Percentiles rank a stretch among this genome's conserved stretches.
These are phyloP conservation scores for Erpetoichthys calabaricus DNA, from an alignment of 2,797 vertebrate genomes.

Conservation along the genomic window DNA sequence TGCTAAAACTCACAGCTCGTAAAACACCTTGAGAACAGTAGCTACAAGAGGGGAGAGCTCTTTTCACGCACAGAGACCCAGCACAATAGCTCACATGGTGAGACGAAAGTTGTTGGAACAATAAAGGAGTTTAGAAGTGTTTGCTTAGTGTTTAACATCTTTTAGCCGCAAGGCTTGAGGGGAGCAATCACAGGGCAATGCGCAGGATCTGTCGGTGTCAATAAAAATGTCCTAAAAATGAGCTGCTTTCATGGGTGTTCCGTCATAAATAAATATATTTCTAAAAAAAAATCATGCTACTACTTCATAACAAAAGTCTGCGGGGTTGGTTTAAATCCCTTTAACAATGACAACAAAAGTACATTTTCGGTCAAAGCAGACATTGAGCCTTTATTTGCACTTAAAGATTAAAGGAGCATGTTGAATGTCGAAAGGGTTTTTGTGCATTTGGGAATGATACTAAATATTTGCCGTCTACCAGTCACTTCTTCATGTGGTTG, in stretches of 20 bases:
- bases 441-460: constrained; percentile 8
- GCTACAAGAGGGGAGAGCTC: neutral
- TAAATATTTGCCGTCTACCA: constrained; percentile 23
- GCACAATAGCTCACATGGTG: neutral
- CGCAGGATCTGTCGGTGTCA: neutral
- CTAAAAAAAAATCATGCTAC: neutral
- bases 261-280: no score
- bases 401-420: constrained; percentile 24
- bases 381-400: neutral
- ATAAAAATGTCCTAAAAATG: neutral
- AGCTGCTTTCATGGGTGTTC: no score
- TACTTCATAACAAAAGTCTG: neutral
- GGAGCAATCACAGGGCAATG: constrained; percentile 4
- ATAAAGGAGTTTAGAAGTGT: constrained; percentile 2
- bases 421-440: constrained; percentile 9
- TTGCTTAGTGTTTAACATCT: constrained; percentile 2
- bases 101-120: neutral
- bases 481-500: constrained; percentile 28
- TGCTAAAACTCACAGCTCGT: constrained; percentile 7
- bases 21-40: constrained; percentile 6
- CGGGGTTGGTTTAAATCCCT: neutral
- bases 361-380: neutral
- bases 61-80: neutral
- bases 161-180: neutral
- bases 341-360: neutral